Percentiles rank a stretch among this genome's conserved stretches.
phyloP scores from a whole-genome alignment of 2,113 vertebrate genomes.

The Henicopernis longicauda region DNA sequence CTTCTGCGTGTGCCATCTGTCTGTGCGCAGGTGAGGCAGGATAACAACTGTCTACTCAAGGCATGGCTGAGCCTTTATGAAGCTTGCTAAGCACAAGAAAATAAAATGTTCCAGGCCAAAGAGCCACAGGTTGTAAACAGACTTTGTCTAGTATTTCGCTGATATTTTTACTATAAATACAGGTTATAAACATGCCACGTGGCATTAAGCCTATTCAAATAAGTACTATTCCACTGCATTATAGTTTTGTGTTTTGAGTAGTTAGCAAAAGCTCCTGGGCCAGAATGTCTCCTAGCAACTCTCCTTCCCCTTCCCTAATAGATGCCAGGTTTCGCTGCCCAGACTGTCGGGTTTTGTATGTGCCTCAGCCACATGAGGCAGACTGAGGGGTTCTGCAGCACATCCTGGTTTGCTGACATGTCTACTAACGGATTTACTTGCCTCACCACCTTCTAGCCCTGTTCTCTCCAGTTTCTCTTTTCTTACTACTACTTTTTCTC shows the following conservation, averaged over 20 bases:
- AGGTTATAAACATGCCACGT: neutral
- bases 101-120: conserved; percentile 16
- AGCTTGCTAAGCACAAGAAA: conserved; percentile 16
- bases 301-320: neutral
- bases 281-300: neutral
- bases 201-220: conserved; percentile 2
- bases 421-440: neutral
- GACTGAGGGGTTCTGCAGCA: neutral
- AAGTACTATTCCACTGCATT: neutral
- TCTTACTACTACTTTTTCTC: neutral
- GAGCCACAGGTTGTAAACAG: neutral
- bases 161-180: conserved; percentile 12
- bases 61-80: neutral
- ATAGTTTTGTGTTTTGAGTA: neutral
- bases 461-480: neutral
- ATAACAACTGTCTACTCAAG: neutral
- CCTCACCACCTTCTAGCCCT: neutral
- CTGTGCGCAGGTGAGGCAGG: neutral
- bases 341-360: neutral
- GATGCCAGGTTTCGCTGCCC: neutral
- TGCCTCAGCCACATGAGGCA: neutral
- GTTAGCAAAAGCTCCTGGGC: neutral
- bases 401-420: neutral
- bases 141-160: neutral
- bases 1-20: neutral